phyloP scores from a whole-genome alignment of 1,140 invertebrate species.

The Drosophila takahashii region DNA sequence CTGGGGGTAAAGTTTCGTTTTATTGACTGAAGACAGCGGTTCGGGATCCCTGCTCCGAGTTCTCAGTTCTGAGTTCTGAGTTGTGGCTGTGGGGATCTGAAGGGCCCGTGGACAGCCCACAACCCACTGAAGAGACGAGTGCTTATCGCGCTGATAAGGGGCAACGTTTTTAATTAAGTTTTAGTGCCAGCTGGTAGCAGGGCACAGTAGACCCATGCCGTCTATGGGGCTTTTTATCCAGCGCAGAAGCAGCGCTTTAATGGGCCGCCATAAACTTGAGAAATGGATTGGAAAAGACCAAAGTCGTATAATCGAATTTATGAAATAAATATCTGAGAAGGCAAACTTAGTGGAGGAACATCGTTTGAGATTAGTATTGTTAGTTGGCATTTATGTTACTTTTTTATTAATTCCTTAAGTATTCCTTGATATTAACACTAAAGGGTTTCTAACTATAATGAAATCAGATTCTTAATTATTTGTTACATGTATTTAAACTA shows the following conservation, averaged over 20 bases:
- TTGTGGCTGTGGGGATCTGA: slow-evolving; percentile 4
- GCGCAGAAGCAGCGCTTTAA: slow-evolving; percentile 38
- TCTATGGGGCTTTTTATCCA: slow-evolving; percentile 41
- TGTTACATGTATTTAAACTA: no score
- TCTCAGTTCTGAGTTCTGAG: neutral
- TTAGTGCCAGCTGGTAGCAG: slow-evolving; percentile 52
- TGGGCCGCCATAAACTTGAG: slow-evolving; percentile 31
- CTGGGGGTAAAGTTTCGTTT: slow-evolving; percentile 30
- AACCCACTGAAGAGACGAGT: slow-evolving; percentile 32
- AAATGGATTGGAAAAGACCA: slow-evolving; percentile 20
- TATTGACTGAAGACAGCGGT: slow-evolving; percentile 40
- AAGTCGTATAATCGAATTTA: slow-evolving; percentile 18
- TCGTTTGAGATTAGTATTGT: slow-evolving; percentile 10
- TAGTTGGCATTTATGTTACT: no score
- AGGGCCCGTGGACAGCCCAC: slow-evolving; percentile 30
- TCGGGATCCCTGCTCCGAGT: slow-evolving; percentile 7
- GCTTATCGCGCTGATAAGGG: slow-evolving; percentile 74
- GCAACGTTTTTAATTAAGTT: slow-evolving; percentile 80
- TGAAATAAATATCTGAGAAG: neutral
- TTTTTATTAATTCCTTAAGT: slow-evolving; percentile 1
- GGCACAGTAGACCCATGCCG: slow-evolving; percentile 36
- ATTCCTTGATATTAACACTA: no score
- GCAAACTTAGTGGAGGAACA: slow-evolving; percentile 6
- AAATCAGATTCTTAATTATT: no score
- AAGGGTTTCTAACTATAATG: no score